Evolutionary conservation across 2,888 invertebrate genomes (phyloP), one percentile per base, ranked within the genome.

Genomic region (Apotomis capreana): DNA sequence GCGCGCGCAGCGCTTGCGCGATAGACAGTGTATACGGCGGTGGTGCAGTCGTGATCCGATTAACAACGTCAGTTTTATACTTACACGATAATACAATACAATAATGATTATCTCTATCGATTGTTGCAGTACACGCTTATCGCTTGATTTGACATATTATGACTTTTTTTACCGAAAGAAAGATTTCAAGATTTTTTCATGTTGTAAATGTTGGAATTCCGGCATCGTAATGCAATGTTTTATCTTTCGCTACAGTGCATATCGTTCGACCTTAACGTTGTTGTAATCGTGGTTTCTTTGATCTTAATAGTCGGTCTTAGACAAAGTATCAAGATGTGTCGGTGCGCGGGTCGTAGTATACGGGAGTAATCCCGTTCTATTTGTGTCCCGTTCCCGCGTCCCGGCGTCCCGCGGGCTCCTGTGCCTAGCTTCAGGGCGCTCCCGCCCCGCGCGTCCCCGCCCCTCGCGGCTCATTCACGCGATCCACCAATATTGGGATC

Each of bases 11-110:
- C 92, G 93, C 92, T 84, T 92, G 93, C 93, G 92, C 92, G 92
- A 88, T 88, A 89, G 91, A 91, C 92, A 92, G 89, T 88, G 26
- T 90, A 91, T 85, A 92, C 92, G 92, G 92, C 92, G 92, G 93
- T 92, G 92, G 87, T 86, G 91, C 86, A 87, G 88, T 92, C 87
- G 89, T 91, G 92, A 93, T 93, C 92, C 92, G 91, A 91, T 92
- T 93, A 93, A 92, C 92, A 92, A 92, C 90, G 93, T 93, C 84
- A 87, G 92, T 91, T 89, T 89, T 85, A 86, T 87, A 87, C 84
- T 84, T 83, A 78, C 79, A 75, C 74, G 68, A 75, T 79, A 79
- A 80, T 78, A 74, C 71, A 78, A 73, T 76, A 78, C 26, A 26
- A 26, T 26, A 15, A 26, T 77, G 70, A 76, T 74, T 72, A 67